Percentiles rank a stretch among this genome's conserved stretches.
Evolutionary conservation across 2,888 invertebrate genomes (phyloP).

Genomic region (Aleiodes testaceus): DNA sequence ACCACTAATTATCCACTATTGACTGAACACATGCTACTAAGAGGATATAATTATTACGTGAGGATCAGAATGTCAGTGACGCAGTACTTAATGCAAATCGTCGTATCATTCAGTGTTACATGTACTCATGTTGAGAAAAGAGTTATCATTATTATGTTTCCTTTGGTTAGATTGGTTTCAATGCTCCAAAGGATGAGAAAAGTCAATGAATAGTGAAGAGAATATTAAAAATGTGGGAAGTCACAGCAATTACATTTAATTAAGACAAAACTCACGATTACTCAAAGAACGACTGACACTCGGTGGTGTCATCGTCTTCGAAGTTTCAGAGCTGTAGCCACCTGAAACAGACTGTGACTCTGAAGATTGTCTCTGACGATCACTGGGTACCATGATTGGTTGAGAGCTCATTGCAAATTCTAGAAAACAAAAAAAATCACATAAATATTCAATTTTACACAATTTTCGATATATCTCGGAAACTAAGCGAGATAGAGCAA

Average conservation of each 20-base stretch:
- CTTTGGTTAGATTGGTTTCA: not conserved
- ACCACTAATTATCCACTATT: slow-evolving; percentile 23
- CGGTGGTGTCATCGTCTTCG: slow-evolving; percentile 66
- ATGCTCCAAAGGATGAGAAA: not conserved
- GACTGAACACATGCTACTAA: slow-evolving; percentile 40
- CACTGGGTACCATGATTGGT: slow-evolving; percentile 69
- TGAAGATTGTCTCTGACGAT: slow-evolving; percentile 60
- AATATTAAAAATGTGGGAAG: slow-evolving; percentile 8
- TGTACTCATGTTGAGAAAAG: slow-evolving; percentile 8
- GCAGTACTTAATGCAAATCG: slow-evolving; percentile 1
- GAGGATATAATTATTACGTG: slow-evolving; percentile 38
- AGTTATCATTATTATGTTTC: no score
- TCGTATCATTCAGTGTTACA: slow-evolving; percentile 14
- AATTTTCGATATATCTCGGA: no score
- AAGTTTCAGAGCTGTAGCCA: slow-evolving; percentile 60
- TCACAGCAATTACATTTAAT: no score
- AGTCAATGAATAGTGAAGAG: not conserved
- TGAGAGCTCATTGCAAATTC: slow-evolving; percentile 63
- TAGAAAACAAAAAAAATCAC: not conserved
- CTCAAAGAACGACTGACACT: slow-evolving; percentile 66
- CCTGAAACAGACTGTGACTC: slow-evolving; percentile 63
- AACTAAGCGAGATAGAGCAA: no score
- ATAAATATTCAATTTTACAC: not conserved
- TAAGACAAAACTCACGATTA: slow-evolving; percentile 62
- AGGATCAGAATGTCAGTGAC: slow-evolving; percentile 46